Percentiles rank a stretch among this genome's conserved stretches.
Evolutionary conservation across 2,888 invertebrate genomes (phyloP).

Genomic region (Dryomyza anilis): DNA sequence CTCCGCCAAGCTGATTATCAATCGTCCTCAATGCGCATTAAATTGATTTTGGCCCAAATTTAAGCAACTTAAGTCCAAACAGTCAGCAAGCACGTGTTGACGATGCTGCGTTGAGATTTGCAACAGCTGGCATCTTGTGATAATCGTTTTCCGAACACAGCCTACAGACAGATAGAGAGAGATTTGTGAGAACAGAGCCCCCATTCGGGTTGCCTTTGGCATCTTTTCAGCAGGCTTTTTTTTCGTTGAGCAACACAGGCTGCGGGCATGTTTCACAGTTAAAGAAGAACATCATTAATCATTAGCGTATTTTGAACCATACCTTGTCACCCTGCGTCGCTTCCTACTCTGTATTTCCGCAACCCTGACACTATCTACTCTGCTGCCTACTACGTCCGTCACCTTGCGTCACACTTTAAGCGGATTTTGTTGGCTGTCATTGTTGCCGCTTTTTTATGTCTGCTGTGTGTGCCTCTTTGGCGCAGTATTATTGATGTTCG

Average conservation of each 20-base stretch:
- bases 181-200: background rate
- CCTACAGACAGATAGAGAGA: no score
- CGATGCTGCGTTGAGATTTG: slow-evolving; percentile 34
- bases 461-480: background rate
- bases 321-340: background rate
- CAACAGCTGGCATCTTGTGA: slow-evolving; percentile 34
- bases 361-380: slow-evolving; percentile 25
- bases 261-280: no score
- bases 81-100: background rate
- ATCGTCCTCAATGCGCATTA: background rate
- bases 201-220: background rate
- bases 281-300: slow-evolving; percentile 20
- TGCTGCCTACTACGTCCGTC: slow-evolving; percentile 26
- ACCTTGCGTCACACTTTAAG: slow-evolving; percentile 37
- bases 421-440: slow-evolving; percentile 35
- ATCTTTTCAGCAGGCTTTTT: background rate
- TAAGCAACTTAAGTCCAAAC: no score
- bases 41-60: background rate
- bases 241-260: no score
- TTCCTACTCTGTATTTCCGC: background rate
- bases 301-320: slow-evolving; percentile 6
- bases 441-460: background rate
- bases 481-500: slow-evolving; percentile 5
- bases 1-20: no score
- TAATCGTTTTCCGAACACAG: background rate